Base-by-base conservation (phyloP, 2,888 invertebrate species). In the Lycaena phlaeas region DNA sequence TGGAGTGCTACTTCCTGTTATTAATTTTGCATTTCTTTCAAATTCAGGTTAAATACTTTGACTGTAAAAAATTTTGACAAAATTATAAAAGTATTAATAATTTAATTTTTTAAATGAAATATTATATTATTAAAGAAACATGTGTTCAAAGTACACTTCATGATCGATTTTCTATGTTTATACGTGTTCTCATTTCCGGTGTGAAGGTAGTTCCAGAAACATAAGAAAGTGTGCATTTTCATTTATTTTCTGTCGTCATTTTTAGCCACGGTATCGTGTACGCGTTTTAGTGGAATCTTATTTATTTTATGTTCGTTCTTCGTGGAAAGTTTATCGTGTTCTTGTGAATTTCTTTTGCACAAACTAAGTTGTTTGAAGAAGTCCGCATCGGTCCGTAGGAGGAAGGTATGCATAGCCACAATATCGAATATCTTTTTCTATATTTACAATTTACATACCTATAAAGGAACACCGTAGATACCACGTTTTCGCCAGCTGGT, bases 401-500 rank as follows among this genome's bases (percentile, higher is more conserved):
- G 71, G 73, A 76, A 79, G 78, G 82, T 79, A 72, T 59, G 60
- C 64, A 64, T 56, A 61, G 57, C 69, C 64, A 67, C 68, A 69
- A 64, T 77, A 75, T 72, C 70, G 66, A 68, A 75, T 76, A 68
- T 68, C 71, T 70, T 62, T n/a, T 57, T 69, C 70, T 69, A 72
- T 79, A 75, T 73, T 73, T 73, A 72, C 64, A 54, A 75, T 73
- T 73, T 73, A 72, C 64, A 54, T 65, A 64, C 59, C 58, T 60
- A 64, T 68, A 61, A 63, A 68, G 57, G 54, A 64, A 62, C 60
- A 49, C 56, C 62, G 64, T 67, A 70, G 64, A 64, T 61, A 79
- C 81, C 84, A 85, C 84, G 84, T 84, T 85, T 81, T 78, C 60
- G 71, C 79, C 84, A 84, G 81, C 84, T 84, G 84, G 82, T 78